Evolutionary conservation across 2,888 invertebrate genomes (phyloP).

Genomic region (Trileptium ribeirensis): DNA sequence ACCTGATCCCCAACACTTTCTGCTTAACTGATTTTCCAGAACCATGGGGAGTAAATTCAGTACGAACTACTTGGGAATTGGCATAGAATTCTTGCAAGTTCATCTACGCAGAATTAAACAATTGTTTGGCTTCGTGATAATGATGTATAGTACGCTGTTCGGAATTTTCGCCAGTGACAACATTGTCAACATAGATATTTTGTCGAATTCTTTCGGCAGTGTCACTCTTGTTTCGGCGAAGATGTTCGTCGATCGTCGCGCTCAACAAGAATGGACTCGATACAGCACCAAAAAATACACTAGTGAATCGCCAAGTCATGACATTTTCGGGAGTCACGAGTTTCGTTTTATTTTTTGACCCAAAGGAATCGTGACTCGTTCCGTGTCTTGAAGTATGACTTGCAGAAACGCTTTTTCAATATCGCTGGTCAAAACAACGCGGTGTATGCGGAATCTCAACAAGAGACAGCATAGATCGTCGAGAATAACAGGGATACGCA

Average conservation of each 20-base stretch:
- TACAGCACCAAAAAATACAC: conserved; percentile 36
- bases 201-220: background rate
- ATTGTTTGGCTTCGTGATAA: background rate
- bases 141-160: background rate
- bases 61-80: no score
- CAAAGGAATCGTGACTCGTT: conserved; percentile 23
- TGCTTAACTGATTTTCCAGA: background rate
- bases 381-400: conserved; percentile 28
- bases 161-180: background rate
- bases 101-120: no score
- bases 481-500: conserved; percentile 28
- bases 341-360: background rate
- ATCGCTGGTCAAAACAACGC: conserved; percentile 22
- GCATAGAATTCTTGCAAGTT: no score
- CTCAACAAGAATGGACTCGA: conserved; percentile 33
- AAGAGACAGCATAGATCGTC: conserved; percentile 26
- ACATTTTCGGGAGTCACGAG: conserved; percentile 29
- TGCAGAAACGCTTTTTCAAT: conserved; percentile 30
- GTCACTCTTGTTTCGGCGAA: background rate
- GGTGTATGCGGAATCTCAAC: conserved; percentile 28
- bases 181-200: conserved; percentile 7
- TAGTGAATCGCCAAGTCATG: conserved; percentile 28
- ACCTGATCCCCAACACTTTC: background rate
- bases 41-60: conserved; percentile 31
- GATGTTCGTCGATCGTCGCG: conserved; percentile 26